Evolutionary conservation across 2,797 vertebrate species (phyloP).

Genomic region (Chaetophractus vellerosus): DNA sequence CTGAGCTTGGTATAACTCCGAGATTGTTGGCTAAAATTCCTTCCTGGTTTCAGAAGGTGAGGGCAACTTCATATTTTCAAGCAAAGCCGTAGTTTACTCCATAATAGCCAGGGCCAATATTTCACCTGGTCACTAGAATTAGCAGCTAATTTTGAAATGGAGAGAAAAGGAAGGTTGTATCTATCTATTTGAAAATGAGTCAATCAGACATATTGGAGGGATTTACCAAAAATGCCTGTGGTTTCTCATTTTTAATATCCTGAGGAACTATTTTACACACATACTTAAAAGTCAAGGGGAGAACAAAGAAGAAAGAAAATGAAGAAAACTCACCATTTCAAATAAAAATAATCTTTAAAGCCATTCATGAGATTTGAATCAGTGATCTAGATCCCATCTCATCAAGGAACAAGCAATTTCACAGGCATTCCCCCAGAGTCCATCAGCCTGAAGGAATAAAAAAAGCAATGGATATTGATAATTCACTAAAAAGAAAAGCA

Average conservation of each 20-base stretch:
- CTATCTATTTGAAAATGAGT: background rate
- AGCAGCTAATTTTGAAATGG: conserved; percentile 31
- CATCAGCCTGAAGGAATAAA: background rate
- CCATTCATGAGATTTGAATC: background rate
- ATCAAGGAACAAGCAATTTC: background rate
- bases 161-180: background rate
- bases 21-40: background rate
- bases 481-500: background rate
- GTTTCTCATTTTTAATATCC: background rate
- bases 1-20: background rate
- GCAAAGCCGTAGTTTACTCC: background rate
- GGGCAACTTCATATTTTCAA: background rate
- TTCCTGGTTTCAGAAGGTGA: background rate
- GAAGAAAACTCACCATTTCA: background rate
- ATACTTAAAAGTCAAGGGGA: background rate
- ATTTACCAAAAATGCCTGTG: background rate
- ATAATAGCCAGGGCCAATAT: background rate
- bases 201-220: background rate
- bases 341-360: background rate
- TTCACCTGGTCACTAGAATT: background rate
- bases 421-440: background rate
- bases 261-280: background rate
- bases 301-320: background rate
- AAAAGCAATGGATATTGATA: background rate
- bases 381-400: background rate